phyloP scores from a whole-genome alignment of 2,113 vertebrate species.

The Rhizomys pruinosus region DNA sequence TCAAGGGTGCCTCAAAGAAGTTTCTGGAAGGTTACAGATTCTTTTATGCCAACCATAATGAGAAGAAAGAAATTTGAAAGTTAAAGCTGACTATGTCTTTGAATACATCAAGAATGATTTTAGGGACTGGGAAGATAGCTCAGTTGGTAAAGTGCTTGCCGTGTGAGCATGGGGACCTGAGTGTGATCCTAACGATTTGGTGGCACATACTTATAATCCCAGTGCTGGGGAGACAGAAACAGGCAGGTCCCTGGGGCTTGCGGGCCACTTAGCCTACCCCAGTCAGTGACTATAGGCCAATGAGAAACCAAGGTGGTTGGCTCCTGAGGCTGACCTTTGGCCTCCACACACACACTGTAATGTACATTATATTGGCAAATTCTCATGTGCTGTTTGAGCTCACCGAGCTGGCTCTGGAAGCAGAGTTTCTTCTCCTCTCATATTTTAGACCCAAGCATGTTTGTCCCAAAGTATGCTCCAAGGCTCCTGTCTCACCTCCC shows the following conservation, averaged over 20 bases:
- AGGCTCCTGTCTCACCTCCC: not conserved
- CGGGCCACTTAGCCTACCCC: not conserved
- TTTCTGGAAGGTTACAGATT: not conserved
- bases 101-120: not conserved
- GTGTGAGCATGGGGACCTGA: not conserved
- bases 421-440: not conserved
- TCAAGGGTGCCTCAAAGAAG: not conserved
- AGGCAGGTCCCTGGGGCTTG: not conserved
- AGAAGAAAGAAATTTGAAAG: not conserved
- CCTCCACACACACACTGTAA: no score
- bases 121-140: not conserved
- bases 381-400: no score
- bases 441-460: not conserved
- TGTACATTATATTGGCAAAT: not conserved
- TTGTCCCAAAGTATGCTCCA: not conserved
- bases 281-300: not conserved
- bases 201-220: not conserved
- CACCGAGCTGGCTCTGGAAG: not conserved
- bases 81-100: not conserved
- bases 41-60: not conserved
- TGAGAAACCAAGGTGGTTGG: not conserved
- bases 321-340: not conserved
- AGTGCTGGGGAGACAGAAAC: not conserved
- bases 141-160: not conserved
- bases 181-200: not conserved